Evolutionary conservation across 1,140 invertebrate species (phyloP), one percentile per base, ranked within the genome.

Genomic region (Drosophila nikananu): DNA sequence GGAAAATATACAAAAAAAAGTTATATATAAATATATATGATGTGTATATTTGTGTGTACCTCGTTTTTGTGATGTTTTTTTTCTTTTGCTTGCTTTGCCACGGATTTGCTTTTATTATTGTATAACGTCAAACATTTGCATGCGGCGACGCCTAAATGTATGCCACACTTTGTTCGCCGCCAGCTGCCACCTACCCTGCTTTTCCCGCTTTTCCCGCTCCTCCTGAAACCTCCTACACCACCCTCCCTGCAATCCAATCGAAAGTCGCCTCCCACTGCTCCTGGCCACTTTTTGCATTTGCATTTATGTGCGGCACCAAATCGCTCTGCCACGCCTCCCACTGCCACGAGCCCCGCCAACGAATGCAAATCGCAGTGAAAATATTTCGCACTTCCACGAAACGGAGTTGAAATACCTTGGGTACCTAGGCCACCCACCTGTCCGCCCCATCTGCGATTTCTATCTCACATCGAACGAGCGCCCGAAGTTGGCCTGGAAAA

Each of bases 111-210:
- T 86, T 82, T 86, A 72, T 86, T 86, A 74, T 86, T 71, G 80
- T 73, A 83, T 73, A 87, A 79, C 81, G 84, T 78, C 84, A 89
- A 90, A 87, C 77, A 87, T 87, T 90, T 89, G 86, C 84, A 81
- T 89, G 84, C 75, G 78, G 78, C 75, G 84, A 66, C 74, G 84
- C 81, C 81, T 81, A 89, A 89, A 90, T 86, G 81, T 89, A 81
- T 89, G 84, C 81, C 83, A 78, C 86, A 90, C 70, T 79, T 83
- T 65, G 54, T 48, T 58, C 59, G 21, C 21, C 39, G 54, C 76
- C 48, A 60, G 67, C 77, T 84, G 78, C 81, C 49, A 60, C 73
- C 32, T 51, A 13, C 35, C 35, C 35, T 13, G 35, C 8, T 13
- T 0, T 6, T 6, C 21, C 10, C 7, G 13, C 46, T 17, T 21